Evolutionary conservation across 2,797 vertebrate genomes (phyloP), one percentile per base, ranked within the genome.

Genomic region (Lepidocolaptes lacrymiger): DNA sequence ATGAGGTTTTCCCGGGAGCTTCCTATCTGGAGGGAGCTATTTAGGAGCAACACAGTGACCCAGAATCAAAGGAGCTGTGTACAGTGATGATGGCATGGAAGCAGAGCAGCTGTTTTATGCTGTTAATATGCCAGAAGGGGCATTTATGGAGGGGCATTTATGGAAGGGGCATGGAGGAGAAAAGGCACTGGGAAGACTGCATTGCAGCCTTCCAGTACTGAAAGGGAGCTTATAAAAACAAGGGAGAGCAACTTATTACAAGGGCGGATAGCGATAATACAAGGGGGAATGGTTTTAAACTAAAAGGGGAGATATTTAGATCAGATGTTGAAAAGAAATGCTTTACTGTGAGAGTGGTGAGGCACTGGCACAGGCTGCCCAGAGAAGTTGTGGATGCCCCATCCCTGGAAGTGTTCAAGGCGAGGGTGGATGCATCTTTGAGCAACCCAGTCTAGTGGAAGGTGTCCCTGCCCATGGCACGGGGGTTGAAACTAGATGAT

Each of bases 21-120:
- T 95, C 92, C 78, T 67, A 64, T 80, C 74, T 89, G 92, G 88
- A 95, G 21, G 41, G 84, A 71, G 61, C 43, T 71, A 61, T 85
- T 95, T 80, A 54, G 68, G 84, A 93, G 46, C 18, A 76, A 36
- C 19, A n/a, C 14, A 39, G 74, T 84, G 71, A 67, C 22, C 37
- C 44, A 54, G 64, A 92, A 85, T 77, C 59, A 85, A 80, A 91
- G 72, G n/a, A 85, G 52, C 81, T 80, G 81, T 67, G 86, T 88
- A 77, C 0, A 0, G 39, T n/a, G 20, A 10, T 26, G 79, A 58
- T 36, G 41, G 71, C 24, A 19, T 16, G 59, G 84, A 91, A 89
- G 81, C 12, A 39, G 49, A 64, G 61, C 0, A 0, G 61, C 19
- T 82, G 17, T 58, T 92, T 91, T 34, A 59, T 67, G 34, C 56